Conservation (phyloP, 2,113 vertebrate genomes). For the Psittacara wagleri region DNA sequence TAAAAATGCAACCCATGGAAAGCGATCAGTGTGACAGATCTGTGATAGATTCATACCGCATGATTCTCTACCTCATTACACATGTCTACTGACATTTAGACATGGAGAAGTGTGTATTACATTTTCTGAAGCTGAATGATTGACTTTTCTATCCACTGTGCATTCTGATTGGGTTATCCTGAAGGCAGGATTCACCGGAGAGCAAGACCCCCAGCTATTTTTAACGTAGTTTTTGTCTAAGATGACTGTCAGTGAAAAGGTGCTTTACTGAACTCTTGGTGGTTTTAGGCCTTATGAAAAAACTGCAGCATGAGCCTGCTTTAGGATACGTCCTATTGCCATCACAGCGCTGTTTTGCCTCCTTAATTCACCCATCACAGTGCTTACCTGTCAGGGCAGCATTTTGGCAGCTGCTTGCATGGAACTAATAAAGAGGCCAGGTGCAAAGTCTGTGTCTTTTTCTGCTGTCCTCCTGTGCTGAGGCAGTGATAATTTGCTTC, state of each 20-base stretch:
- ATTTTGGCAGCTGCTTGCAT: not conserved
- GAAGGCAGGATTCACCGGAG: not conserved
- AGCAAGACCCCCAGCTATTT: not conserved
- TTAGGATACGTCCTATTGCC: accelerated
- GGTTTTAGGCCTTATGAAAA: not conserved
- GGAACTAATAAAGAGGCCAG: not conserved
- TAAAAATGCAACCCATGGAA: not conserved
- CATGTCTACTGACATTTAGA: not conserved
- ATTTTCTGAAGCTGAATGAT: not conserved
- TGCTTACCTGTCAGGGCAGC: not conserved
- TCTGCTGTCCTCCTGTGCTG: not conserved
- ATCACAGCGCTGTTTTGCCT: not conserved
- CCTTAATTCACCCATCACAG: accelerated
- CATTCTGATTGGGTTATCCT: not conserved
- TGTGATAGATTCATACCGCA: not conserved
- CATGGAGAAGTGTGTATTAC: not conserved
- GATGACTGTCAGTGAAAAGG: not conserved
- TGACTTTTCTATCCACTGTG: not conserved
- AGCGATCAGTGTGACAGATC: not conserved
- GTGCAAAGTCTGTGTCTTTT: not conserved
- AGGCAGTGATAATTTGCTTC: not conserved
- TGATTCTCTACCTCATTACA: not conserved
- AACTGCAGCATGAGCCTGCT: not conserved
- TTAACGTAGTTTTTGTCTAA: not conserved
- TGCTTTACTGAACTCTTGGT: not conserved